phyloP scores from a whole-genome alignment of 2,797 vertebrate genomes.

The Eleutherodactylus coqui region DNA sequence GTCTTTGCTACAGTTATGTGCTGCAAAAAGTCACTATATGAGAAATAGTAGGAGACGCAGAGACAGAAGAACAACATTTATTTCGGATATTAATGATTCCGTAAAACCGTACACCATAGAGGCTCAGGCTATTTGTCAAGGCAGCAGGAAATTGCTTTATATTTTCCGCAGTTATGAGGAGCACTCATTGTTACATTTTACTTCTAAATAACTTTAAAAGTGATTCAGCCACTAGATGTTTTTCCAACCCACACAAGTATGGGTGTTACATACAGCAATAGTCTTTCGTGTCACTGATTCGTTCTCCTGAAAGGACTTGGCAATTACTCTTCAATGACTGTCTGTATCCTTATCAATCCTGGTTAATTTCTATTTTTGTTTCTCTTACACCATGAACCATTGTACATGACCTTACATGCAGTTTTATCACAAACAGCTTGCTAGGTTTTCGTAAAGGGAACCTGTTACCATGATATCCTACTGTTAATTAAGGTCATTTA shows the following conservation, averaged over 20 bases:
- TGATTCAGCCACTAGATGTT: constrained; percentile 24
- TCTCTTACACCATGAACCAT: too few species aligned
- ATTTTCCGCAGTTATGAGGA: constrained; percentile 20
- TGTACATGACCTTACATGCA: too few species aligned
- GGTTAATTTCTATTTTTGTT: background rate
- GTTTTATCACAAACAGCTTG: too few species aligned
- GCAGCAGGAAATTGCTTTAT: constrained; percentile 37
- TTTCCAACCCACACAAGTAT: constrained; percentile 32
- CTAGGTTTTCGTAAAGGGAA: too few species aligned
- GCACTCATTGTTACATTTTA: constrained; percentile 18
- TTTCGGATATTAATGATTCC: constrained; percentile 33
- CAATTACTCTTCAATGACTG: background rate
- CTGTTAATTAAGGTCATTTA: too few species aligned
- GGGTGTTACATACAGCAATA: background rate
- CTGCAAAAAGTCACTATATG: background rate
- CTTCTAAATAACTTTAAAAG: constrained; percentile 30
- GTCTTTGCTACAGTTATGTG: background rate
- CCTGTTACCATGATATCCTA: too few species aligned
- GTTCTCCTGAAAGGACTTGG: background rate
- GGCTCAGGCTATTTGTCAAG: constrained; percentile 19
- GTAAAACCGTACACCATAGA: background rate
- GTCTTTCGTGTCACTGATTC: background rate
- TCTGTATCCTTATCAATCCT: background rate
- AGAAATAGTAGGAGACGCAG: constrained; percentile 1
- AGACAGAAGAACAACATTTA: background rate